These are phyloP conservation scores for Ochotona princeps DNA, from an alignment of 2,113 vertebrate genomes.

Conservation along the genomic window DNA sequence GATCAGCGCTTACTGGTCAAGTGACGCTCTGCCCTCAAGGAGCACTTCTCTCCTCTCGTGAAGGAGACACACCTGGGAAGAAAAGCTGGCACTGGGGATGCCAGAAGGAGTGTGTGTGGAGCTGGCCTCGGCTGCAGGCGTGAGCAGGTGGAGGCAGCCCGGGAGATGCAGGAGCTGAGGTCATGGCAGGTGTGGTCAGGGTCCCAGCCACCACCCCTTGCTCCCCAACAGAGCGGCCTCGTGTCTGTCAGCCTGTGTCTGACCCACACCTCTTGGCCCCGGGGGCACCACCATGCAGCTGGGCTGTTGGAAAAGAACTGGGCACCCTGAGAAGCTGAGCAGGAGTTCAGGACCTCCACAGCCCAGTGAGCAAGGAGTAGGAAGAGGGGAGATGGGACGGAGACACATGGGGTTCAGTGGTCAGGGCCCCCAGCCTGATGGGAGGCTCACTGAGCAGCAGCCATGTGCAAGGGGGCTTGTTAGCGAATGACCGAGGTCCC, in stretches of 20 bases:
- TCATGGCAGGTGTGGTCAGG: fast-evolving
- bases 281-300: neutral
- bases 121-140: neutral
- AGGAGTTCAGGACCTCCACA: too few relatives aligned
- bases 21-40: neutral
- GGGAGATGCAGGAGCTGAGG: neutral
- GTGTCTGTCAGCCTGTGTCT: too few relatives aligned
- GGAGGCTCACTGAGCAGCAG: too few relatives aligned
- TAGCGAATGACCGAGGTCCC: too few relatives aligned
- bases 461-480: too few relatives aligned
- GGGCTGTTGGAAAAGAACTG: neutral
- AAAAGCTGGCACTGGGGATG: neutral
- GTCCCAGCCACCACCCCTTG: neutral
- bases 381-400: fast-evolving
- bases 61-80: neutral
- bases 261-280: too few relatives aligned
- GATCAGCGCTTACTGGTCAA: neutral
- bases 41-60: neutral
- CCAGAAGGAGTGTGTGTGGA: neutral
- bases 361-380: fast-evolving
- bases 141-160: fast-evolving
- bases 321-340: neutral
- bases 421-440: neutral
- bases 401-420: fast-evolving
- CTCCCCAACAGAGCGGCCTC: neutral